Conservation (phyloP, 1,140 invertebrate genomes). For the Drosophila mayri region DNA sequence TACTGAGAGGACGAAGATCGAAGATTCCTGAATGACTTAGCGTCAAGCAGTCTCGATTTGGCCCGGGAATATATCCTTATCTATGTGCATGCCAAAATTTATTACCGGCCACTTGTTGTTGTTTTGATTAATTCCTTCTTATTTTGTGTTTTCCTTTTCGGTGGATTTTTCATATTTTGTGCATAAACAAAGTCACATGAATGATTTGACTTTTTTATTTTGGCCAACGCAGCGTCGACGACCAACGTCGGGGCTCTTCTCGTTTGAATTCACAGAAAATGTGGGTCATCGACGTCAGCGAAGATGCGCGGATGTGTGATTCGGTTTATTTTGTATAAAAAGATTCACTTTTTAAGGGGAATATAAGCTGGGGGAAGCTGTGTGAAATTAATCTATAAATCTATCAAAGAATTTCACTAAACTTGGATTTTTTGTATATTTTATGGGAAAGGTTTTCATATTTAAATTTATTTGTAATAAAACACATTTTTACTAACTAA, state of each 20-base stretch:
- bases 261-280: conserved; percentile 39
- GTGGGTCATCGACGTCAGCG: conserved; percentile 71
- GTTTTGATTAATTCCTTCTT: conserved; percentile 38
- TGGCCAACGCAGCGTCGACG: conserved; percentile 32
- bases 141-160: conserved; percentile 22
- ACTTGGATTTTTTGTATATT: too few relatives aligned
- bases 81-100: conserved; percentile 42
- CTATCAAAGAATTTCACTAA: too few relatives aligned
- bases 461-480: background rate
- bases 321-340: conserved; percentile 15
- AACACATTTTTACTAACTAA: background rate
- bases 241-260: conserved; percentile 14
- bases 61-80: conserved; percentile 26
- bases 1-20: conserved; percentile 25
- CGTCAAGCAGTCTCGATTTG: conserved; percentile 53
- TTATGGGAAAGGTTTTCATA: background rate
- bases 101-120: conserved; percentile 43
- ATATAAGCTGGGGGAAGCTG: background rate
- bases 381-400: too few relatives aligned
- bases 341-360: background rate
- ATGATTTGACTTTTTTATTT: conserved; percentile 46
- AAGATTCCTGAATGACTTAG: conserved; percentile 40
- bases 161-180: conserved; percentile 63
- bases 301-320: conserved; percentile 13
- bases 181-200: conserved; percentile 74